phyloP scores from a whole-genome alignment of 2,888 invertebrate species.

The Heteromyza rotundicornis region DNA sequence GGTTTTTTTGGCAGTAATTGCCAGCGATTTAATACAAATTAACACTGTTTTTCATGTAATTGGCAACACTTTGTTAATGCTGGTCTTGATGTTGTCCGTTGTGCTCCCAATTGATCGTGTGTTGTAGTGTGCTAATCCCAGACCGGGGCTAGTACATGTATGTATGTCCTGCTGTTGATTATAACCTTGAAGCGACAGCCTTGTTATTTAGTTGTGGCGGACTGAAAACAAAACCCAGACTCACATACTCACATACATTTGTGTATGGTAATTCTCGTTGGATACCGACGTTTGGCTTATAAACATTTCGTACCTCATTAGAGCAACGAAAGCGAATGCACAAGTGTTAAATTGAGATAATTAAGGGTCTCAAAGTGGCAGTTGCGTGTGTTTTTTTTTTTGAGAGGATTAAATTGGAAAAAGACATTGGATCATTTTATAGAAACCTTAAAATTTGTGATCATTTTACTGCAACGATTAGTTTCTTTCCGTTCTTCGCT shows the following conservation, averaged over 20 bases:
- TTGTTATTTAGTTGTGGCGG: not conserved
- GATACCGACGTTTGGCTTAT: constrained; percentile 18
- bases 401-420: too few relatives aligned
- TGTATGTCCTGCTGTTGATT: constrained; percentile 12
- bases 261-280: not conserved
- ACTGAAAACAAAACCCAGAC: not conserved
- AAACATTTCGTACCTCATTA: constrained; percentile 51
- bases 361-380: constrained; percentile 41
- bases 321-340: constrained; percentile 51
- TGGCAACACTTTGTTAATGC: constrained; percentile 8
- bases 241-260: too few relatives aligned
- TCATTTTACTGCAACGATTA: too few relatives aligned
- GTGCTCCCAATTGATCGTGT: not conserved
- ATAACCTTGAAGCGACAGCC: not conserved
- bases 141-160: not conserved
- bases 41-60: constrained; percentile 20
- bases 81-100: not conserved
- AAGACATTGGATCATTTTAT: too few relatives aligned
- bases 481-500: too few relatives aligned
- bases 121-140: not conserved
- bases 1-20: constrained; percentile 16
- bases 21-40: constrained; percentile 17
- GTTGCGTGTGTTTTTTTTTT: too few relatives aligned
- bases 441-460: too few relatives aligned
- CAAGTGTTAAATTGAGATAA: constrained; percentile 54